phyloP scores from a whole-genome alignment of 2,113 vertebrate species.

The Dipodomys ordii region DNA sequence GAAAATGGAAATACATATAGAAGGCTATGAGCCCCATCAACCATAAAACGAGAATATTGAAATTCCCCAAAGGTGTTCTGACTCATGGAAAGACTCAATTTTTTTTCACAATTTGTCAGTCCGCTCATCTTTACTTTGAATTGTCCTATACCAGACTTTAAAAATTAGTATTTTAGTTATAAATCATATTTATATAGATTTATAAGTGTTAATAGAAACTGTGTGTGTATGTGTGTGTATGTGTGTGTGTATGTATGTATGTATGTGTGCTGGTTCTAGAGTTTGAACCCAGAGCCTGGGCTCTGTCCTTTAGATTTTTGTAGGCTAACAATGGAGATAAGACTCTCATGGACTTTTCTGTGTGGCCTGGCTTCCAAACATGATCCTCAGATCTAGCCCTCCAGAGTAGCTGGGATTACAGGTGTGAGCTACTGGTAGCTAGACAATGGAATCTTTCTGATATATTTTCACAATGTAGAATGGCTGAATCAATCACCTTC shows the following conservation, averaged over 20 bases:
- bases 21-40: neutral
- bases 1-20: neutral
- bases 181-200: neutral
- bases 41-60: neutral
- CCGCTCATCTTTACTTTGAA: neutral
- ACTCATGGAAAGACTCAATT: neutral
- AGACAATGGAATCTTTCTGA: neutral
- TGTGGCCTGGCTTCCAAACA: too few relatives aligned
- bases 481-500: neutral
- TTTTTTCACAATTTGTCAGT: neutral
- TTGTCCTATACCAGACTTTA: neutral
- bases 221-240: too few relatives aligned
- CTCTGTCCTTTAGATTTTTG: too few relatives aligned
- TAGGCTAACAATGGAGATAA: too few relatives aligned
- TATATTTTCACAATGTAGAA: too few relatives aligned
- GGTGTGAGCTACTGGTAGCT: too few relatives aligned
- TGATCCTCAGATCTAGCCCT: too few relatives aligned
- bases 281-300: too few relatives aligned
- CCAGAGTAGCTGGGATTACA: too few relatives aligned
- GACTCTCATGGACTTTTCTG: too few relatives aligned
- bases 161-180: neutral
- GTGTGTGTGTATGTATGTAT: too few relatives aligned
- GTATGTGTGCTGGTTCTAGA: too few relatives aligned
- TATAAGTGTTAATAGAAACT: neutral
- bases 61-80: neutral